Conservation (phyloP, 2,797 vertebrate genomes). For the Ibycter americanus region DNA sequence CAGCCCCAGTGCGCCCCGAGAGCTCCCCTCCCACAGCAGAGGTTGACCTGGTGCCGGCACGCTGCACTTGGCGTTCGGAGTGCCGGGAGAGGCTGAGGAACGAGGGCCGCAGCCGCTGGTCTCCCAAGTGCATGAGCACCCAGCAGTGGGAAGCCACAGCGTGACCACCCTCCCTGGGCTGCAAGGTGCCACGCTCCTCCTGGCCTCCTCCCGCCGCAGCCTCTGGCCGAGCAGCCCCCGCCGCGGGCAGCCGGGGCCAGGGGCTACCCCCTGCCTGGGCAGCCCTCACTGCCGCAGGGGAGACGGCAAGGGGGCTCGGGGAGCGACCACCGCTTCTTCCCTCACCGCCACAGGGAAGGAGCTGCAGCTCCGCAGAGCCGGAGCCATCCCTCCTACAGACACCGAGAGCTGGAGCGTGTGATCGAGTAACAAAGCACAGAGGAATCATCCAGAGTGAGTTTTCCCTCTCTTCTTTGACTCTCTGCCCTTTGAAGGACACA, state of each 20-base stretch:
- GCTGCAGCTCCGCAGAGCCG: neutral
- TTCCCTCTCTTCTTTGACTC: neutral
- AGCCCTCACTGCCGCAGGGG: neutral
- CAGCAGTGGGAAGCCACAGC: neutral
- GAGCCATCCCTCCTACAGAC: neutral
- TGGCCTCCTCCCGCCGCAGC: neutral
- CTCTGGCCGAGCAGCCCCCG: neutral
- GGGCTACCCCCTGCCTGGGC: too few relatives aligned
- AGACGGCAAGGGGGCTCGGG: rapidly evolving
- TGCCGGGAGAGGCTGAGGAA: neutral
- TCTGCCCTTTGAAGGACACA: neutral
- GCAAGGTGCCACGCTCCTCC: too few relatives aligned
- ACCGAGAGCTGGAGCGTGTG: neutral
- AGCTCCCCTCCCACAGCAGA: neutral
- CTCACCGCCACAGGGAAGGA: neutral
- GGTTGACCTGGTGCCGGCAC: neutral
- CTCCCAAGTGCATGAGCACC: neutral
- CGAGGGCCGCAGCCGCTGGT: rapidly evolving
- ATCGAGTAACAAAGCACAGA: neutral
- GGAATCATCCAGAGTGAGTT: neutral
- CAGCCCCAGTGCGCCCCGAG: rapidly evolving
- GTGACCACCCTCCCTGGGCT: neutral
- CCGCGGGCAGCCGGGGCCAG: neutral
- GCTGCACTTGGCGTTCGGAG: rapidly evolving
- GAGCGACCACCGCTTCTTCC: neutral